These are phyloP conservation scores for Neodiprion virginianus DNA, from an alignment of 1,140 invertebrate genomes.

Conservation along the genomic window DNA sequence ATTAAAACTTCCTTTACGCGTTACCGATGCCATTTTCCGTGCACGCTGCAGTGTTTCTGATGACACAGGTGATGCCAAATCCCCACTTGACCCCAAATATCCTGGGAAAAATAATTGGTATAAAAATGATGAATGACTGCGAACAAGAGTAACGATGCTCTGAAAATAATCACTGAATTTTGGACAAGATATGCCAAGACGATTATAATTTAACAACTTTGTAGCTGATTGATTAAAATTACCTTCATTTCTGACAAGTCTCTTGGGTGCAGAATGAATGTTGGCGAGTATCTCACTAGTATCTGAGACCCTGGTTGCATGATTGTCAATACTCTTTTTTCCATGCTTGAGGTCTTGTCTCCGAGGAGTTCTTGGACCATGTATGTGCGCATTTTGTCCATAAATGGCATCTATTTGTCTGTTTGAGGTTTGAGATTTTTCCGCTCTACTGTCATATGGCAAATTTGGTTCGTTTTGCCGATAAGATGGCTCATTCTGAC, in stretches of 20 bases:
- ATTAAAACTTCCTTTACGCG: slow-evolving; percentile 52
- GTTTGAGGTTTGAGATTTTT: neutral
- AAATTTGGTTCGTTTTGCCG: slow-evolving; percentile 25
- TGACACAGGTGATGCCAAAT: slow-evolving; percentile 36
- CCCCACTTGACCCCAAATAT: slow-evolving; percentile 44
- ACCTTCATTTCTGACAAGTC: slow-evolving; percentile 41
- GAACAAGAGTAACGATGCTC: neutral
- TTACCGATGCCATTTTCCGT: slow-evolving; percentile 40
- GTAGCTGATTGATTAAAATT: slow-evolving; percentile 17
- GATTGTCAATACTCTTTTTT: neutral
- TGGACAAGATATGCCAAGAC: too few species aligned
- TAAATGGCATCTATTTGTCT: neutral
- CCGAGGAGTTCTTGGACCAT: neutral
- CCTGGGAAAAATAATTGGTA: slow-evolving; percentile 25
- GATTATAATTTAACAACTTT: too few species aligned
- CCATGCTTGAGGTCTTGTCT: neutral
- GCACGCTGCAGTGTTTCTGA: slow-evolving; percentile 42
- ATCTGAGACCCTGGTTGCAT: neutral
- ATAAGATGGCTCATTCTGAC: slow-evolving; percentile 24
- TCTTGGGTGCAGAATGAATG: slow-evolving; percentile 21
- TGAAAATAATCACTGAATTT: too few species aligned
- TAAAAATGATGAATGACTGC: slow-evolving; percentile 15
- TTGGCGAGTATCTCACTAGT: neutral
- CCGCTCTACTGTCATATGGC: neutral
- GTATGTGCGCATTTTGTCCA: neutral